Evolutionary conservation across 1,140 invertebrate genomes (phyloP).

Genomic region (Phymorhynchus buccinoides): DNA sequence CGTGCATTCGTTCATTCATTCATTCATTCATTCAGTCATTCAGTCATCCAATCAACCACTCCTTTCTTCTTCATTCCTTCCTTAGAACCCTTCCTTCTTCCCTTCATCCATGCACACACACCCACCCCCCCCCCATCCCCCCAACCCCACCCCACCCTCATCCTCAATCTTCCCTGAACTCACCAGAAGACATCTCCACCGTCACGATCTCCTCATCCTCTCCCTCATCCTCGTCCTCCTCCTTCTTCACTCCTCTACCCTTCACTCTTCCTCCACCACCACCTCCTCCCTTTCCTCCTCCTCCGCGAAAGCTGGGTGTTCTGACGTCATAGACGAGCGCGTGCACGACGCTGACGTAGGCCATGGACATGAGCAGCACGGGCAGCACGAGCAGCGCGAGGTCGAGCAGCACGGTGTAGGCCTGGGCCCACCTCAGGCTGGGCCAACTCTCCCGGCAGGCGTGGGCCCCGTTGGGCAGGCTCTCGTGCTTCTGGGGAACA

Average conservation of each 20-base stretch:
- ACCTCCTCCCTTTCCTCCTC: background rate
- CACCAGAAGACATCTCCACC: background rate
- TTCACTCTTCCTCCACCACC: background rate
- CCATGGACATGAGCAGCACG: constrained; percentile 81
- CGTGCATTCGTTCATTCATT: background rate
- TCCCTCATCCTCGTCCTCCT: background rate
- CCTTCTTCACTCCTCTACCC: background rate
- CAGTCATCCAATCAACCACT: background rate
- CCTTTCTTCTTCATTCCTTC: background rate
- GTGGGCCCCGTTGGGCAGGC: constrained; percentile 71
- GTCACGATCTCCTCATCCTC: background rate
- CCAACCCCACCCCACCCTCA: too few relatives aligned
- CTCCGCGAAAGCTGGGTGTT: constrained; percentile 15
- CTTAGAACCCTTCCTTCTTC: background rate
- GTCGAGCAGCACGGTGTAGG: constrained; percentile 85
- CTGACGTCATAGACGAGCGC: constrained; percentile 63
- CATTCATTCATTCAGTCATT: background rate
- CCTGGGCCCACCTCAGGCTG: constrained; percentile 75
- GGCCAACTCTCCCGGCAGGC: constrained; percentile 69
- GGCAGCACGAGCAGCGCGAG: constrained; percentile 82
- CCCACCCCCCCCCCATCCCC: too few relatives aligned
- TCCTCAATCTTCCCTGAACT: background rate
- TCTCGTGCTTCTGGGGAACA: constrained; percentile 76
- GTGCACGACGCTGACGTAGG: constrained; percentile 76
- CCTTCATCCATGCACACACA: background rate